A percentile compares a stretch with the other conserved stretches of the same genome.
Conservation (phyloP, 2,888 invertebrate genomes). For the Chrysopilus asiliformis region DNA sequence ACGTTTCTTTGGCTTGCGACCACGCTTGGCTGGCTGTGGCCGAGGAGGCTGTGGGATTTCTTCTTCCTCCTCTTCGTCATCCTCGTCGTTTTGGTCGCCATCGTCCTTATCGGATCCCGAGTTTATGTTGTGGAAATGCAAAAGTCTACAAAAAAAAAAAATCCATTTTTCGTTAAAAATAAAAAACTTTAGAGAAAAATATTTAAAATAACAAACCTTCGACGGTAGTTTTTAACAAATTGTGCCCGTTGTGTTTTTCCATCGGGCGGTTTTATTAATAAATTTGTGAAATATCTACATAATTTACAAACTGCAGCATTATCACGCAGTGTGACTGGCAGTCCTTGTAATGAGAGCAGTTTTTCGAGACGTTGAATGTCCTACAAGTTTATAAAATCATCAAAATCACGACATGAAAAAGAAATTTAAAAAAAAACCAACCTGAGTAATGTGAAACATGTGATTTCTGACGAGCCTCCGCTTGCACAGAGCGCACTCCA, state of each 20-base stretch:
- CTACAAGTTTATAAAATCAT: no score
- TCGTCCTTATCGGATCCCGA: slow-evolving; percentile 30
- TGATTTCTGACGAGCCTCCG: slow-evolving; percentile 63
- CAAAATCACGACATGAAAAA: no score
- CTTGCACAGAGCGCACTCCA: slow-evolving; percentile 65
- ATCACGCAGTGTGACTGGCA: slow-evolving; percentile 52
- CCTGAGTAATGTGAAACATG: slow-evolving; percentile 54
- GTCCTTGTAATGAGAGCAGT: slow-evolving; percentile 44
- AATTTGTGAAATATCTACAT: slow-evolving; percentile 63
- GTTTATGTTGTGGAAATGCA: slow-evolving; percentile 61
- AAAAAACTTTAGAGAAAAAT: slow-evolving; percentile 1
- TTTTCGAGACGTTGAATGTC: slow-evolving; percentile 43
- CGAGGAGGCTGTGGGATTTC: slow-evolving; percentile 28
- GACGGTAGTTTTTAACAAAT: slow-evolving; percentile 43
- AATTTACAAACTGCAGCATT: slow-evolving; percentile 69
- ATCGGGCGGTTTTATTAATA: slow-evolving; percentile 51
- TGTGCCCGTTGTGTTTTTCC: slow-evolving; percentile 35
- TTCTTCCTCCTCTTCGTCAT: slow-evolving; percentile 36
- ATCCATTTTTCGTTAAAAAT: background rate
- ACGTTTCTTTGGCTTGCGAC: slow-evolving; percentile 28
- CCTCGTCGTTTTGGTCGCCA: slow-evolving; percentile 25
- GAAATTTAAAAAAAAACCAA: no score
- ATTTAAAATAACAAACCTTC: no score
- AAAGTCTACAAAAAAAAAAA: slow-evolving; percentile 41
- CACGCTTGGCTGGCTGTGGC: slow-evolving; percentile 28